These are phyloP conservation scores for Dicerorhinus sumatrensis DNA, from an alignment of 2,113 vertebrate genomes.

Conservation along the genomic window DNA sequence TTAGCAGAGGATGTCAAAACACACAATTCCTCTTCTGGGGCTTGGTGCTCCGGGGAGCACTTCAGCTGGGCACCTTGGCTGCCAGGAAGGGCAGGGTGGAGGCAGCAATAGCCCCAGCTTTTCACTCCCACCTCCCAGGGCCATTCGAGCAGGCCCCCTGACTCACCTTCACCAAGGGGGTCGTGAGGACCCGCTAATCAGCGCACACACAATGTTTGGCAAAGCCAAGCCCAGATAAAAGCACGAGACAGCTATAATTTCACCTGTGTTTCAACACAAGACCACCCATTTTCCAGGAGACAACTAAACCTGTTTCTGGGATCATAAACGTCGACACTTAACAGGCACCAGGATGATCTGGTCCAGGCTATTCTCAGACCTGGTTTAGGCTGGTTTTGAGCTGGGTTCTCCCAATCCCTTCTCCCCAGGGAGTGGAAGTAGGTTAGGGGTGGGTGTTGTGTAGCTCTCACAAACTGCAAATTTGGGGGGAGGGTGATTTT, in stretches of 20 bases:
- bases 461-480: neutral
- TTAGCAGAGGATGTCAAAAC: neutral
- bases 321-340: neutral
- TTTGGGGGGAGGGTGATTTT: neutral
- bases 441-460: neutral
- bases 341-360: neutral
- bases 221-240: slow-evolving; percentile 14
- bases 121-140: neutral
- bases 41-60: neutral
- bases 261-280: neutral
- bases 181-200: neutral
- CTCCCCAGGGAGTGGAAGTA: neutral
- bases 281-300: slow-evolving; percentile 3
- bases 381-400: neutral
- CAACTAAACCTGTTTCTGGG: slow-evolving; percentile 34
- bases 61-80: neutral
- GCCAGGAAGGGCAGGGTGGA: neutral
- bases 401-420: neutral
- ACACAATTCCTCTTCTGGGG: neutral
- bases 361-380: neutral
- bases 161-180: accelerated
- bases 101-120: neutral
- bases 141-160: neutral
- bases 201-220: neutral
- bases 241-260: neutral